Conservation (phyloP, 1,140 invertebrate species). For the Teleopsis dalmanni region DNA sequence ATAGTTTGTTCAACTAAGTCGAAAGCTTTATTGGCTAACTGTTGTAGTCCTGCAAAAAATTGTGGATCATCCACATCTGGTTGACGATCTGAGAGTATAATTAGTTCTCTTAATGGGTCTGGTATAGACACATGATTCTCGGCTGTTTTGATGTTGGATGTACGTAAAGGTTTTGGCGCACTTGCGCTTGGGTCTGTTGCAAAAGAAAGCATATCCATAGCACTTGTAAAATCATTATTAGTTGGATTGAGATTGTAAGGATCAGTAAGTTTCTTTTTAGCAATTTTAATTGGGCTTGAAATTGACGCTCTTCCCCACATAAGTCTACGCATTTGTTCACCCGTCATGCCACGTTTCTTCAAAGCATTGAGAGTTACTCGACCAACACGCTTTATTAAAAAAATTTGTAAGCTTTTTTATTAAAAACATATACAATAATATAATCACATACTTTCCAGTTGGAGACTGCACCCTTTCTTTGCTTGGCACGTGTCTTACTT, state of each 20-base stretch:
- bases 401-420: neutral
- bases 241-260: slow-evolving; percentile 35
- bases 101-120: slow-evolving; percentile 52
- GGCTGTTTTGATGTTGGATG: neutral
- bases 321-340: slow-evolving; percentile 71
- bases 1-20: slow-evolving; percentile 40
- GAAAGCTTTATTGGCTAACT: slow-evolving; percentile 47
- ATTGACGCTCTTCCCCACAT: slow-evolving; percentile 86
- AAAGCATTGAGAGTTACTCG: slow-evolving; percentile 79
- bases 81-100: slow-evolving; percentile 46
- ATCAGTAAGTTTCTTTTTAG: slow-evolving; percentile 46
- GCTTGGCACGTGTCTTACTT: slow-evolving; percentile 90
- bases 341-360: slow-evolving; percentile 73
- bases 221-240: slow-evolving; percentile 53
- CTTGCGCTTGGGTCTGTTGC: slow-evolving; percentile 50
- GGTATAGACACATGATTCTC: slow-evolving; percentile 13
- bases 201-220: slow-evolving; percentile 75
- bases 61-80: slow-evolving; percentile 44
- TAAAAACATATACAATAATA: neutral
- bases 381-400: slow-evolving; percentile 62
- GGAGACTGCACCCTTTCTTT: slow-evolving; percentile 88
- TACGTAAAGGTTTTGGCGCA: slow-evolving; percentile 20
- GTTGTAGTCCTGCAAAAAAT: slow-evolving; percentile 42
- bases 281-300: slow-evolving; percentile 70
- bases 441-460: slow-evolving; percentile 84